phyloP scores from a whole-genome alignment of 2,888 invertebrate species.

The Drosophila macrospina region DNA sequence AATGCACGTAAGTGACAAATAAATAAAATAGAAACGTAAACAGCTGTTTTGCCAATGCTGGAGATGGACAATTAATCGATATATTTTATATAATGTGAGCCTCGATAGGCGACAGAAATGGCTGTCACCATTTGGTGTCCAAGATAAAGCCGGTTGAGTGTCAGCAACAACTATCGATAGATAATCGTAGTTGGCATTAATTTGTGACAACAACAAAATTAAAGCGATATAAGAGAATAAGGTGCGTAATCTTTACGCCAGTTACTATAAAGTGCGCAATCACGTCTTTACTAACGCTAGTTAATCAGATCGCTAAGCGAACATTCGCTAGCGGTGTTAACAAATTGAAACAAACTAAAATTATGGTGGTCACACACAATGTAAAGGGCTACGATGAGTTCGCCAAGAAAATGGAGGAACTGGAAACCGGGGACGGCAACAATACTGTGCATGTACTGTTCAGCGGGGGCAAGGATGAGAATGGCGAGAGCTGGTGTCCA shows the following conservation, averaged over 20 bases:
- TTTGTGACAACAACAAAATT: slow-evolving; percentile 25
- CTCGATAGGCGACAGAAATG: background rate
- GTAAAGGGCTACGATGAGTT: slow-evolving; percentile 85
- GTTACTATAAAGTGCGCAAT: slow-evolving; percentile 56
- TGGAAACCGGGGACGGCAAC: slow-evolving; percentile 76
- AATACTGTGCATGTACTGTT: slow-evolving; percentile 84
- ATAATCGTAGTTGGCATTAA: slow-evolving; percentile 18
- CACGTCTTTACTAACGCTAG: slow-evolving; percentile 55
- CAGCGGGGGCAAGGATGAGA: slow-evolving; percentile 85
- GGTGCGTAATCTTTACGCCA: slow-evolving; percentile 37
- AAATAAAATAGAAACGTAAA: slow-evolving; percentile 36
- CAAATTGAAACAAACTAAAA: slow-evolving; percentile 50
- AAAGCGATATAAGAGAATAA: slow-evolving; percentile 31
- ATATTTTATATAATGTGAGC: slow-evolving; percentile 41
- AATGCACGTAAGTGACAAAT: slow-evolving; percentile 19
- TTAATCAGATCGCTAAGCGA: slow-evolving; percentile 62
- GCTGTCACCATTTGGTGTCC: background rate
- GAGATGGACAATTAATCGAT: slow-evolving; percentile 26
- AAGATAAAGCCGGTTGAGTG: background rate
- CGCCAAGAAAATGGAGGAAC: slow-evolving; percentile 83
- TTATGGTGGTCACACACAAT: slow-evolving; percentile 85
- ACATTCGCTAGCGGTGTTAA: slow-evolving; percentile 44
- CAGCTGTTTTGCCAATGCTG: slow-evolving; percentile 53
- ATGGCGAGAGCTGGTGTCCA: slow-evolving; percentile 94
- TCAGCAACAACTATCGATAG: slow-evolving; percentile 27